Conservation (phyloP, 1,140 invertebrate species). For the Drosophila sproati region DNA sequence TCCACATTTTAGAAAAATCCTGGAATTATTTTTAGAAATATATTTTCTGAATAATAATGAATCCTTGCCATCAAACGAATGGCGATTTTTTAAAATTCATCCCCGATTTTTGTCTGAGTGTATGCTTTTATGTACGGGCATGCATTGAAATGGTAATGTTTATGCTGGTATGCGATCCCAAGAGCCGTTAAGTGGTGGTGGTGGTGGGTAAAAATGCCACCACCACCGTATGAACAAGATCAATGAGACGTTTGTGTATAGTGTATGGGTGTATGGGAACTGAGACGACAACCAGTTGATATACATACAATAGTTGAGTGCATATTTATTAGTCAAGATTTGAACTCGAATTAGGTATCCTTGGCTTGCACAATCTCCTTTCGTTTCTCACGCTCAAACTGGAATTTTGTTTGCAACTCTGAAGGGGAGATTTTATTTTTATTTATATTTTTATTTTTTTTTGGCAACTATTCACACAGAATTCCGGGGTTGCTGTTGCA, state of each 20-base stretch:
- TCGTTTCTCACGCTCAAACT: slow-evolving; percentile 63
- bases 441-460: slow-evolving; percentile 3
- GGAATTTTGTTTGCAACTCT: not conserved
- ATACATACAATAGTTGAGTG: slow-evolving; percentile 55
- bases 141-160: slow-evolving; percentile 68
- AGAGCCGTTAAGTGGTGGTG: slow-evolving; percentile 27
- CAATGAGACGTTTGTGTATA: slow-evolving; percentile 7
- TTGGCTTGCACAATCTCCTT: slow-evolving; percentile 13
- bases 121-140: slow-evolving; percentile 28
- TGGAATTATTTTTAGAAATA: too few relatives aligned
- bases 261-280: slow-evolving; percentile 54
- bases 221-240: slow-evolving; percentile 24
- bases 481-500: slow-evolving; percentile 11
- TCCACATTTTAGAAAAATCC: too few relatives aligned
- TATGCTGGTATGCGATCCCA: slow-evolving; percentile 65
- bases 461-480: slow-evolving; percentile 33
- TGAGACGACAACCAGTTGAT: slow-evolving; percentile 46
- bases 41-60: too few relatives aligned
- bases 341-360: slow-evolving; percentile 21
- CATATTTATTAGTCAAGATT: slow-evolving; percentile 77
- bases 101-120: too few relatives aligned
- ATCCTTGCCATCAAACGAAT: too few relatives aligned
- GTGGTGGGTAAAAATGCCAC: slow-evolving; percentile 56
- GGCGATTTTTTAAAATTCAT: too few relatives aligned
- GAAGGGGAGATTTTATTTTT: slow-evolving; percentile 11